Evolutionary conservation across 1,140 invertebrate genomes (phyloP), one percentile per base, ranked within the genome.

Genomic region (Pomacea maculata): DNA sequence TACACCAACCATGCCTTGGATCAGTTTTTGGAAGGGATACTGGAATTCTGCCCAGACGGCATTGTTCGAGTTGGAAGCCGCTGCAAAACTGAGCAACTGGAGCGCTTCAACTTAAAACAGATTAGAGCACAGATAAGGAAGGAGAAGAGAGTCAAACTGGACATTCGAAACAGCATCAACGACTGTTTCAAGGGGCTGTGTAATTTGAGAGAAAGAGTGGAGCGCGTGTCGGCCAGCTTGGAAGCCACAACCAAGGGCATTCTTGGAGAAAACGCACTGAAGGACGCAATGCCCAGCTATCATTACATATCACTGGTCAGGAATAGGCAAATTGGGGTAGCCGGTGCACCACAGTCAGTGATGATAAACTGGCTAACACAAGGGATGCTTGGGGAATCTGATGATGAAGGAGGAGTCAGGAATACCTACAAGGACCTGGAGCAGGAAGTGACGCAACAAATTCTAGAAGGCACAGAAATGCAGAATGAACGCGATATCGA

Each of bases 1-100:
- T 96, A 94, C 84, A 97, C 96, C 0, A 97, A 97, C 88, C 95
- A 97, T 90, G 96, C 96, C 1, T 88, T 97, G 6, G 96, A 97
- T 92, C 96, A 97, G 88, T 97, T 97, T 92, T 89, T 97, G 21
- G 94, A 96, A 89, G 95, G 94, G 34, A 88, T 91, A 21, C 52
- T 83, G 2, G 17, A 72, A n/a, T 87, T 86, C 68, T 84, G 81
- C 68, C 76, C 84, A 2, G 77, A 77, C 2, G 89, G 88, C 12
- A 85, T 97, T 77, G 91, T 95, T 19, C 92, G 96, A 54, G 93
- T 97, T 83, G 96, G 96, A 9, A 93, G 94, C 15, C 93, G 95
- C 89, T 94, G 94, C 3, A 94, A 94, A 85, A 94, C 75, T 74
- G 80, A 86, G 57, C 45, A 19, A 0, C 64, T 90, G 3, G 74